These are phyloP conservation scores for Taurulus bubalis DNA, from an alignment of 2,113 vertebrate genomes.

Conservation along the genomic window DNA sequence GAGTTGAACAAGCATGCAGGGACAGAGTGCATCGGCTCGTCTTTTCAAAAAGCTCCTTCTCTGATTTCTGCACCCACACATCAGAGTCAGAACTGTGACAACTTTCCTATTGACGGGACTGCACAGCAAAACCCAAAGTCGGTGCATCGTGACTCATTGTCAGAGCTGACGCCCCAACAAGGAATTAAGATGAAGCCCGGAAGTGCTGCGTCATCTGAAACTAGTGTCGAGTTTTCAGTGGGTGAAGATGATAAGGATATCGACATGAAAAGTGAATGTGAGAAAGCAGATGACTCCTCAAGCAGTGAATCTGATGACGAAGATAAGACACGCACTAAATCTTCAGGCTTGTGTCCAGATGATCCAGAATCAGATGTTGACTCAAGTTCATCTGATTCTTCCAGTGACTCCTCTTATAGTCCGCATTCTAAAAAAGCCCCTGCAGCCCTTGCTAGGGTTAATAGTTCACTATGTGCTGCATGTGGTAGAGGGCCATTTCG, in stretches of 20 bases:
- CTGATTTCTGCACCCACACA: not conserved
- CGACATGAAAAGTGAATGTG: slow-evolving; percentile 14
- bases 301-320: slow-evolving; percentile 22
- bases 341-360: not conserved
- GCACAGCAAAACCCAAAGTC: slow-evolving; percentile 1
- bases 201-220: slow-evolving; percentile 10
- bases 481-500: slow-evolving; percentile 73
- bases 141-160: rapidly evolving
- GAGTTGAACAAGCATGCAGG: slow-evolving; percentile 73
- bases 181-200: slow-evolving; percentile 16
- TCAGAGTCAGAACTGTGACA: not conserved
- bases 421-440: slow-evolving; percentile 3
- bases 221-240: slow-evolving; percentile 41
- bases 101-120: not conserved
- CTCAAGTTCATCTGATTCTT: slow-evolving; percentile 46
- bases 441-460: not conserved
- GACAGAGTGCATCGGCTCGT: not conserved
- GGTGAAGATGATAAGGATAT: slow-evolving; percentile 20
- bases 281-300: slow-evolving; percentile 20
- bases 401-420: slow-evolving; percentile 41
- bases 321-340: not conserved
- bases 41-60: not conserved
- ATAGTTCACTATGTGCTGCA: slow-evolving; percentile 41
- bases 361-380: slow-evolving; percentile 43
- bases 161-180: slow-evolving; percentile 4